Evolutionary conservation across 2,888 invertebrate genomes (phyloP), one percentile per base, ranked within the genome.

Genomic region (Tenthredo distinguenda): DNA sequence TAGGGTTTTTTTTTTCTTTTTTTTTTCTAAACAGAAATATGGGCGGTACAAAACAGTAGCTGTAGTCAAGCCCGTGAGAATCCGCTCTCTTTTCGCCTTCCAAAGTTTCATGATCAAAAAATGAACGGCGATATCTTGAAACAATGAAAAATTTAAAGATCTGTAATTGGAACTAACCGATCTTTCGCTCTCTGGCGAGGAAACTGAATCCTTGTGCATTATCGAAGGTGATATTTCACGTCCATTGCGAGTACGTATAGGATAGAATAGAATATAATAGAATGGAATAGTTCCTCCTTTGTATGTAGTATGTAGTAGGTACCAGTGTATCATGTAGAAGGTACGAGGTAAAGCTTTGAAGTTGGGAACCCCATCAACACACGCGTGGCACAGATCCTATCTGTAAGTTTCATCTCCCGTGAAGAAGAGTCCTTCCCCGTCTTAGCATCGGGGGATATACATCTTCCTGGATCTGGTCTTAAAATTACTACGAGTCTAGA

Each of bases 301-400:
- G 74, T 43, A 12, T 4, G 40, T 43, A 40, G 21, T 40, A n/a
- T 34, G 37, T 72, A 21, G 43, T 26, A 26, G 26, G 26, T 74
- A 43, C 43, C 21, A 43, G 43, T 43, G n/a, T 74, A 40, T 40
- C n/a, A 74, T 74, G 12, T 31, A 34, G 40, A 40, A 77, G 31
- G 50, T 12, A 50, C 55, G 77, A 40, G 26, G n/a, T 81, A 40
- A 81, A 15, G 12, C 83, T 71, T 83, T 83, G 83, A 83, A 83
- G 83, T 83, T 71, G 83, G 83, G 83, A 83, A 81, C 81, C 81
- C 58, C 81, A 62, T 21, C 26, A 34, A 65, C 47, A 68, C 83
- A 68, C 83, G 83, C 83, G 83, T 83, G 83, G 83, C 83, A 71
- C 83, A 83, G 83, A 83, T 68, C 71, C 68, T 71, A 83, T 83